Conservation (phyloP, 2,888 invertebrate species). For the Slavum lentiscoides region DNA sequence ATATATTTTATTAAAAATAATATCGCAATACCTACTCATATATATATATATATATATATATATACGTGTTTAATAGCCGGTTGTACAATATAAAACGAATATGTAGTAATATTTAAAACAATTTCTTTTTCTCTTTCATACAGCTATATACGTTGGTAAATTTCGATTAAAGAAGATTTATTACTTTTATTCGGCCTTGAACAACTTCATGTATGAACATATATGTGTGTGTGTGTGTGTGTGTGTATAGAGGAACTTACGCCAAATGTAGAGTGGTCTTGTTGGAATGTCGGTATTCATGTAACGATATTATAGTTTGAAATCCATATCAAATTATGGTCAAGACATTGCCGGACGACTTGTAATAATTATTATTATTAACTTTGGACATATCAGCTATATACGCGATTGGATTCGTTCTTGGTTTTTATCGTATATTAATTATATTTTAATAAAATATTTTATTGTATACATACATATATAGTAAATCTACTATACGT, state of each 20-base stretch:
- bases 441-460: not conserved
- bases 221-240: too few relatives aligned
- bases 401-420: slow-evolving; percentile 2
- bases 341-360: not conserved
- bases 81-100: not conserved
- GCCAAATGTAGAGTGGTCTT: slow-evolving; percentile 5
- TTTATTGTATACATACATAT: not conserved
- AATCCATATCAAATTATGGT: not conserved
- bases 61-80: too few relatives aligned
- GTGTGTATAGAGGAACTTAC: not conserved
- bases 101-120: not conserved
- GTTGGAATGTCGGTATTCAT: not conserved
- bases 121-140: too few relatives aligned
- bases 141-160: too few relatives aligned
- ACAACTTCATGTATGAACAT: not conserved
- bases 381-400: not conserved
- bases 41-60: too few relatives aligned
- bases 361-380: not conserved
- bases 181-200: slow-evolving; percentile 8
- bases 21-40: too few relatives aligned
- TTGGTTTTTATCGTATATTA: not conserved
- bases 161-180: not conserved
- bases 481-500: too few relatives aligned
- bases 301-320: slow-evolving; percentile 4
- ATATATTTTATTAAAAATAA: too few relatives aligned